Evolutionary conservation across 2,113 vertebrate species (phyloP), one percentile per base, ranked within the genome.

Genomic region (Morone saxatilis): DNA sequence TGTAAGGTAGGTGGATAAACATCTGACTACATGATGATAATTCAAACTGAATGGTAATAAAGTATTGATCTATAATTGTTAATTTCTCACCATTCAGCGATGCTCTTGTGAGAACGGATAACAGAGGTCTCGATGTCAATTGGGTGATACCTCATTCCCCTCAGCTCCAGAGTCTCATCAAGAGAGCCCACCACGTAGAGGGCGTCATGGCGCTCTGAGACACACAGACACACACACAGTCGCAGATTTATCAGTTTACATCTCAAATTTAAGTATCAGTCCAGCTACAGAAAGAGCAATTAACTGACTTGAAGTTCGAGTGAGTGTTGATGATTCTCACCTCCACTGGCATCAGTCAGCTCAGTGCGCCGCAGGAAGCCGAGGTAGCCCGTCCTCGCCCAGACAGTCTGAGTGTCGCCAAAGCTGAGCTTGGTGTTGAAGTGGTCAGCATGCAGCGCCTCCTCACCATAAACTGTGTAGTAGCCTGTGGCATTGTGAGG

Each of bases 61-160:
- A 47, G 36, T 7, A 40, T n/a, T 41, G n/a, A 60, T 47, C 31
- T 70, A n/a, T 51, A 57, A 45, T 1, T 41, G 22, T n/a, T 2
- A 36, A 41, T 65, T 70, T 67, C 97, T 97, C 86, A 99, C 98
- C 98, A 99, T 92, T 99, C 98, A 4, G 98, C 98, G 25, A 99
- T 98, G 95, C 96, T 99, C 91, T 98, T 97, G 91, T 99, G 98
- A 14, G 98, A 96, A 6, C 98, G 95, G 88, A 97, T 97, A 38
- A 99, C 98, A 0, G 98, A 99, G 0, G 97, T 99, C 90, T 99
- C 98, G 4, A 99, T 99, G 93, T 99, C 98, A 1, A 98, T 99
- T 65, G 98, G 98, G 85, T 99, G 98, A 89, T 99, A 99, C 51
- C 98, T 96, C 98, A 99, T 98, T 79, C 98, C 98, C 75, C 98